These are phyloP conservation scores for Sarcophaga caerulescens DNA, from an alignment of 2,888 invertebrate genomes.

Conservation along the genomic window DNA sequence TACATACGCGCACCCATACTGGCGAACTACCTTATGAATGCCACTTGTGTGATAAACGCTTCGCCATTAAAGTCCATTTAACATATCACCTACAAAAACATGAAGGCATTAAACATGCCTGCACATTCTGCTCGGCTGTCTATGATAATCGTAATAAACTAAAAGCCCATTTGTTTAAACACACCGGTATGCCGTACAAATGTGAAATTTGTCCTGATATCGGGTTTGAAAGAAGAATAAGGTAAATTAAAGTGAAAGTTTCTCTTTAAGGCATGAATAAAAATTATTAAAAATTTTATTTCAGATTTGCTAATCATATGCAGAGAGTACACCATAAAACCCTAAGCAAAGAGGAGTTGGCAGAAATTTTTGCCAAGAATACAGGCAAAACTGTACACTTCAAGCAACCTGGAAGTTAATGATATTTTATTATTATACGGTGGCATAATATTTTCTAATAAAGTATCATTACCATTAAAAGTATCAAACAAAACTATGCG, in stretches of 20 bases:
- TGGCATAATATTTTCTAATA: too few relatives aligned
- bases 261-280: not conserved
- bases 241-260: constrained; percentile 54
- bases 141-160: constrained; percentile 71
- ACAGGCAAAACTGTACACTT: constrained; percentile 70
- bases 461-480: too few relatives aligned
- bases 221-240: constrained; percentile 67
- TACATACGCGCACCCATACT: constrained; percentile 72
- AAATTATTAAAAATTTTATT: constrained; percentile 31
- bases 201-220: constrained; percentile 69
- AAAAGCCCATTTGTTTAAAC: constrained; percentile 71
- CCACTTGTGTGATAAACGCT: constrained; percentile 71
- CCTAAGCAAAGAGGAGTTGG: constrained; percentile 67
- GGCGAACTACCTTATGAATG: constrained; percentile 72
- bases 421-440: too few relatives aligned
- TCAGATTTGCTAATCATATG: constrained; percentile 70
- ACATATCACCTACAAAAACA: constrained; percentile 73
- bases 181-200: constrained; percentile 73
- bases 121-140: constrained; percentile 68
- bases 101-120: constrained; percentile 70
- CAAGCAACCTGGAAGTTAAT: constrained; percentile 41
- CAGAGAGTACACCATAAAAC: constrained; percentile 59
- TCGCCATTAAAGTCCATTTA: constrained; percentile 71
- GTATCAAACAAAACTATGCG: too few relatives aligned
- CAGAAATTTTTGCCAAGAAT: constrained; percentile 69